phyloP scores from a whole-genome alignment of 2,888 invertebrate species.

The Tribolium freemani region DNA sequence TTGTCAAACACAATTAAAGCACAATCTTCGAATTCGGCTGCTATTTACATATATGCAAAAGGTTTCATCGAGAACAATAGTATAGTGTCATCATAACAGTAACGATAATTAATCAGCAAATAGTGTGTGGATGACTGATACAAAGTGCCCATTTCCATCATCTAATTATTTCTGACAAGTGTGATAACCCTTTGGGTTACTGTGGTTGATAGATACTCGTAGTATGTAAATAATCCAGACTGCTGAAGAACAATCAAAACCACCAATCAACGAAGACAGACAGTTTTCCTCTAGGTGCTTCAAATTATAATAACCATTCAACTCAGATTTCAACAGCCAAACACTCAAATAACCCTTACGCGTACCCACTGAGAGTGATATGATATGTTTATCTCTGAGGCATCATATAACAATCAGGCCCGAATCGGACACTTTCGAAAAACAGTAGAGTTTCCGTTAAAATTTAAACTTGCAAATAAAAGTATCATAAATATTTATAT shows the following conservation, averaged over 20 bases:
- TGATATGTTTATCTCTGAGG: background rate
- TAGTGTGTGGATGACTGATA: slow-evolving; percentile 69
- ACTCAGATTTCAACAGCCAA: slow-evolving; percentile 16
- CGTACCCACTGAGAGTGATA: background rate
- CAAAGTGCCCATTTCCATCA: slow-evolving; percentile 68
- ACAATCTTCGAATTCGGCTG: slow-evolving; percentile 30
- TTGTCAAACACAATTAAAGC: slow-evolving; percentile 39
- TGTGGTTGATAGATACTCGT: slow-evolving; percentile 67
- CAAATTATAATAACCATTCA: slow-evolving; percentile 19
- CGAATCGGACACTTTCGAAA: background rate
- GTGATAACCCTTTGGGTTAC: slow-evolving; percentile 67
- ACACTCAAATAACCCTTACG: background rate
- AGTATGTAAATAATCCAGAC: slow-evolving; percentile 49
- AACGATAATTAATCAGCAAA: slow-evolving; percentile 68
- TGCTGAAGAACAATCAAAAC: slow-evolving; percentile 35
- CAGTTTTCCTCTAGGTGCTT: slow-evolving; percentile 8
- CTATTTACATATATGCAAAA: slow-evolving; percentile 59
- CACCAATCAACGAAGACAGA: slow-evolving; percentile 27
- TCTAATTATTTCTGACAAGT: slow-evolving; percentile 66
- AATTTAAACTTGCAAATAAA: background rate
- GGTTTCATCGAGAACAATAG: slow-evolving; percentile 58
- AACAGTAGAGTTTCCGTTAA: background rate
- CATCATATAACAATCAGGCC: background rate
- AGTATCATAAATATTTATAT: background rate
- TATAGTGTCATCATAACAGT: slow-evolving; percentile 62